Evolutionary conservation across 35 echinoderm and acorn worm genomes (phyloP), one percentile per base, ranked within the genome.

Genomic region (Ophiothrix spiculata): DNA sequence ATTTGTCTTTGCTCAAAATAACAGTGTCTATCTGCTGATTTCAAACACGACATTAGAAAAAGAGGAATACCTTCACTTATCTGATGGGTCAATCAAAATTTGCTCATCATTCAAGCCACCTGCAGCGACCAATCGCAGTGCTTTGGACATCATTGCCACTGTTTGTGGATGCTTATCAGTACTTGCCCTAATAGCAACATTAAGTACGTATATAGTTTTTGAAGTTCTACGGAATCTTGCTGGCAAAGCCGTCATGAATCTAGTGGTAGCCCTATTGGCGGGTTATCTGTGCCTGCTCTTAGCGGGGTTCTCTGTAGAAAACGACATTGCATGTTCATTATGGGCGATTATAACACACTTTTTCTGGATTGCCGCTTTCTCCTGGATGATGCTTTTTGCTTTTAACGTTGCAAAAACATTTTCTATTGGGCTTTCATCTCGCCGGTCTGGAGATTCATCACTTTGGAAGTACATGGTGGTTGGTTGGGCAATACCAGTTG

Each of bases 341-440:
- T 74, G 75, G 23, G 85, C 85, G 10, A 41, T 75, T 29, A 40
- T 87, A 31, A 36, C 45, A 28, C 85, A 87, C 33, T 79, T 78
- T 37, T 76, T 54, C 74, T 87, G 85, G 85, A 28, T 87, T 6
- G 85, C 40, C 29, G 85, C 76, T 19, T 87, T 87, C 45, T 39
- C n/a, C 13, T 87, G 85, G 85, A 87, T 87, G 85, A 87, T 46
- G 75, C 31, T 87, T 28, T 46, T 87, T 29, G 75, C 85, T 0
- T 77, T 87, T 13, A 78, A 87, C 28, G 49, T 87, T 35, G 45
- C 75, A 28, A 39, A 46, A 15, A 87, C 85, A 6, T 56, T 87
- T 32, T 78, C 42, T 31, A 87, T 37, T 31, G 35, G 40, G 0
- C 12, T 37, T 21, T 39, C 38, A 32, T 28, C 37, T 23, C 38